phyloP scores from a whole-genome alignment of 1,140 invertebrate species.

The Dendroctonus valens region DNA sequence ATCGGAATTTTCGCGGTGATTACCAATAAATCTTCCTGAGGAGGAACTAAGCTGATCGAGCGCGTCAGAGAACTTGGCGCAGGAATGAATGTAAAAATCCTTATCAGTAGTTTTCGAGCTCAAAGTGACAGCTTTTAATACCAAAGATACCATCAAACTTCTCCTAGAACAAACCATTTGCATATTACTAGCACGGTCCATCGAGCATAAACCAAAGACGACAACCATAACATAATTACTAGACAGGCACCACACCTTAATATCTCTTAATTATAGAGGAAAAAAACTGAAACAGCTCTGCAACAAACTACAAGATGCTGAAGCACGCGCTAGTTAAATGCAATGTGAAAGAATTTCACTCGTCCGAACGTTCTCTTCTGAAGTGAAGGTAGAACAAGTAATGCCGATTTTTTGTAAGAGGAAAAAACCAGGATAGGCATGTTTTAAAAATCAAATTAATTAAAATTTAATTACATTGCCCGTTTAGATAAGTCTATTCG shows the following conservation, averaged over 20 bases:
- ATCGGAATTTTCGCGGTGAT: too few relatives aligned
- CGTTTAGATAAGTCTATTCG: too few relatives aligned
- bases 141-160: neutral
- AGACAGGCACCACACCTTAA: slow-evolving; percentile 7
- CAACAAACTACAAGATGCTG: neutral
- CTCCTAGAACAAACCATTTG: neutral
- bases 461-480: too few relatives aligned
- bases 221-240: slow-evolving; percentile 11
- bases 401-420: neutral
- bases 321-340: slow-evolving; percentile 3
- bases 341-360: slow-evolving; percentile 6
- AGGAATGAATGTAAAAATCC: too few relatives aligned
- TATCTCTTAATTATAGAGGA: neutral
- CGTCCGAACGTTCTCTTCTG: neutral
- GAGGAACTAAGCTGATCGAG: too few relatives aligned
- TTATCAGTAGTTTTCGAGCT: too few relatives aligned
- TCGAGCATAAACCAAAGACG: slow-evolving; percentile 5
- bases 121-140: too few relatives aligned
- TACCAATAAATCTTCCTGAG: too few relatives aligned
- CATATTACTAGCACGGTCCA: slow-evolving; percentile 1
- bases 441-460: neutral
- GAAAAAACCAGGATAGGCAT: neutral
- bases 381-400: slow-evolving; percentile 6
- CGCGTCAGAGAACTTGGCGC: too few relatives aligned
- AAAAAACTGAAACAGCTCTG: neutral